These are phyloP conservation scores for Zaprionus lachaisei DNA, from an alignment of 1,140 invertebrate species.

Conservation along the genomic window DNA sequence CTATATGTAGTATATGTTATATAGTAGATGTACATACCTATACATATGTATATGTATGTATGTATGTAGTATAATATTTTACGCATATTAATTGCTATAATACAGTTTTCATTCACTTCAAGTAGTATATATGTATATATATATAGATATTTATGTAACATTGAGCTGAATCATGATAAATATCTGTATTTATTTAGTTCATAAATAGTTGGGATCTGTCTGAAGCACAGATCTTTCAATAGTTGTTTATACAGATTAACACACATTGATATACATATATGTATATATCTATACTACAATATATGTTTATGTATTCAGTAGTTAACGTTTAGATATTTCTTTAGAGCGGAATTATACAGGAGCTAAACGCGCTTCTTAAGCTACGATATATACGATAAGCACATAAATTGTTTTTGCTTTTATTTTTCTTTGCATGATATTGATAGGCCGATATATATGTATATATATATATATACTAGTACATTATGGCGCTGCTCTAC, in stretches of 20 bases:
- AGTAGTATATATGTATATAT: neutral
- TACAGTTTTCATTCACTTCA: conserved; percentile 41
- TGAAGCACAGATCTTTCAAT: neutral
- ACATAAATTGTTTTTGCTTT: conserved; percentile 12
- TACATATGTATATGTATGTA: conserved; percentile 12
- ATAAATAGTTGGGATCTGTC: conserved; percentile 11
- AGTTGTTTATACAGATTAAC: neutral
- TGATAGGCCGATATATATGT: conserved; percentile 17
- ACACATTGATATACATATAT: conserved; percentile 6
- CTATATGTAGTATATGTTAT: conserved; percentile 45
- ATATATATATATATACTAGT: conserved; percentile 3
- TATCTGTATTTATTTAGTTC: conserved; percentile 1
- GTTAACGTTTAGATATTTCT: conserved; percentile 8
- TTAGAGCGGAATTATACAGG: conserved; percentile 19
- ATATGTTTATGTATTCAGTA: conserved; percentile 1
- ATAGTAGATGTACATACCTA: conserved; percentile 9
- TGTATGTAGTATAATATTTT: conserved; percentile 18
- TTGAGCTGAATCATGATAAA: conserved; percentile 41
- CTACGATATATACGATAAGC: conserved; percentile 26
- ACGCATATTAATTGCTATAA: conserved; percentile 52
- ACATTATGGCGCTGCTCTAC: conserved; percentile 22
- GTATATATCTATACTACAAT: neutral
- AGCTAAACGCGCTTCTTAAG: conserved; percentile 25
- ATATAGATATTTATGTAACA: conserved; percentile 29
- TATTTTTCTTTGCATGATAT: conserved; percentile 12